These are phyloP conservation scores for Dendronephthya gigantea DNA, from an alignment of 64 coral and sea anemone genomes.

Conservation along the genomic window DNA sequence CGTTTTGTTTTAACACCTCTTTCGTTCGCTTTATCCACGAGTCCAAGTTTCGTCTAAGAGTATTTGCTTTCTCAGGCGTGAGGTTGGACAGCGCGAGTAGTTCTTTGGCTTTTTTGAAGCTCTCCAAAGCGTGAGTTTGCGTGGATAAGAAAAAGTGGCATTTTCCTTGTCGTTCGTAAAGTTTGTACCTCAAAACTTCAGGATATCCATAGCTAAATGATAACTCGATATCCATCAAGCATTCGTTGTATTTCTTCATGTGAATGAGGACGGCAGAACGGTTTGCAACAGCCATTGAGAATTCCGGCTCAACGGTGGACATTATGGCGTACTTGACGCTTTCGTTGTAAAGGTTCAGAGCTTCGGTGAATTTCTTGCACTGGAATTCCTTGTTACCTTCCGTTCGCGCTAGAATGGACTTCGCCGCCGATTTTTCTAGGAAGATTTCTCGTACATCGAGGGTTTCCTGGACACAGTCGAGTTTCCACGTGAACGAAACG, in stretches of 20 bases:
- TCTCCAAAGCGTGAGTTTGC: conserved; percentile 16
- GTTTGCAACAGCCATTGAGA: conserved; percentile 72
- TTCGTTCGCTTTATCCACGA: not conserved
- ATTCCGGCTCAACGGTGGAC: conserved; percentile 23
- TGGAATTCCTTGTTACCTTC: conserved; percentile 74
- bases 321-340: conserved; percentile 53
- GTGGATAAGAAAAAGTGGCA: conserved; percentile 35
- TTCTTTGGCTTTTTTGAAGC: conserved; percentile 45
- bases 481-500: conserved; percentile 43
- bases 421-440: conserved; percentile 34
- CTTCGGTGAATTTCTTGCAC: conserved; percentile 41
- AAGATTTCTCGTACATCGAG: conserved; percentile 38
- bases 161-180: conserved; percentile 70
- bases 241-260: conserved; percentile 34
- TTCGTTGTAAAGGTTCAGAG: conserved; percentile 48
- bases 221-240: conserved; percentile 52
- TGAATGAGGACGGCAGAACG: conserved; percentile 70
- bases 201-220: conserved; percentile 50
- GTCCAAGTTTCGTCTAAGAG: not conserved
- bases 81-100: conserved; percentile 17
- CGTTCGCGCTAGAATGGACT: conserved; percentile 40
- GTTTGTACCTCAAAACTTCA: conserved; percentile 50
- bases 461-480: conserved; percentile 38
- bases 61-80: not conserved
- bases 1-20: not conserved